Evolutionary conservation across 2,113 vertebrate species (phyloP).

Genomic region (Caranx ignobilis): DNA sequence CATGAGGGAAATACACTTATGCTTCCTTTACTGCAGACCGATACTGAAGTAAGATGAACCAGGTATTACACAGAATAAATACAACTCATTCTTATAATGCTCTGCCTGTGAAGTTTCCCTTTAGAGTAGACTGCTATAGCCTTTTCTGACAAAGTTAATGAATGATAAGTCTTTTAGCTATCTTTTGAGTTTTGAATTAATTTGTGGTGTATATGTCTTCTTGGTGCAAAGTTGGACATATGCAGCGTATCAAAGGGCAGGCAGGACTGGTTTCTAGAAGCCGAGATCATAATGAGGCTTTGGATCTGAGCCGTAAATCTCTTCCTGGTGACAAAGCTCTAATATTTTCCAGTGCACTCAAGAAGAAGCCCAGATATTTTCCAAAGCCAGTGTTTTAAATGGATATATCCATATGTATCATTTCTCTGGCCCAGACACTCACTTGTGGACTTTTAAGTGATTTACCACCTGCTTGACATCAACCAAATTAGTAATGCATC

Average conservation of each 20-base stretch:
- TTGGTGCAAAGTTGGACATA: conserved; percentile 35
- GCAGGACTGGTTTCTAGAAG: conserved; percentile 68
- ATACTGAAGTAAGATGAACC: conserved; percentile 56
- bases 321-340: conserved; percentile 80
- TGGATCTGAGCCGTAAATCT: conserved; percentile 79
- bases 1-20: conserved; percentile 46
- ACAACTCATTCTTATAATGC: conserved; percentile 18
- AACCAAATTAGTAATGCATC: conserved; percentile 61
- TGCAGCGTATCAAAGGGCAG: conserved; percentile 65
- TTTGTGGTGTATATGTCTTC: conserved; percentile 28
- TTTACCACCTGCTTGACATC: conserved; percentile 75
- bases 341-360: conserved; percentile 81
- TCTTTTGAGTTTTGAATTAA: conserved; percentile 31
- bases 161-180: conserved; percentile 16
- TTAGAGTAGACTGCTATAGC: conserved; percentile 2
- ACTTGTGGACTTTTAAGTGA: conserved; percentile 59
- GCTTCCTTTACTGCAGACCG: conserved; percentile 33
- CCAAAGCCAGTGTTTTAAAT: conserved; percentile 56
- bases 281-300: conserved; percentile 82
- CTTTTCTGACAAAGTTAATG: background rate
- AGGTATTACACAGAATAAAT: conserved; percentile 55
- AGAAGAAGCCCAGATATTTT: conserved; percentile 56
- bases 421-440: conserved; percentile 42
- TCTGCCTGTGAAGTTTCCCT: background rate
- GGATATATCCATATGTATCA: conserved; percentile 41